These are phyloP conservation scores for Zootermopsis nevadensis DNA, from an alignment of 2,888 invertebrate species.

Conservation along the genomic window DNA sequence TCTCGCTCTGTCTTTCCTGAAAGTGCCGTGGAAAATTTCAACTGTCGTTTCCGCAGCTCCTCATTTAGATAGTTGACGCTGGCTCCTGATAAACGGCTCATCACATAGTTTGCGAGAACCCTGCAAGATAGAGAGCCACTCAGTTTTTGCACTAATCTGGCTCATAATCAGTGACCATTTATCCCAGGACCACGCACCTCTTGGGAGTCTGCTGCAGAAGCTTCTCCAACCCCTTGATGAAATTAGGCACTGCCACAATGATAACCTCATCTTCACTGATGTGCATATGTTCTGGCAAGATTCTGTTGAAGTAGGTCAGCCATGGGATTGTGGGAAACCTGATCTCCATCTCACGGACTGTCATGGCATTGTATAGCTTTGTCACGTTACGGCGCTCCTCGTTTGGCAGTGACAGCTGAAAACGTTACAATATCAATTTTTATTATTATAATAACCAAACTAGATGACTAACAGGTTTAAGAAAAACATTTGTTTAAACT, in stretches of 20 bases:
- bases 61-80: slow-evolving; percentile 86
- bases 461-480: too few species aligned
- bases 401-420: slow-evolving; percentile 85
- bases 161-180: not conserved
- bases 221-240: slow-evolving; percentile 77
- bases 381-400: slow-evolving; percentile 93
- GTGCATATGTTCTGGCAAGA: slow-evolving; percentile 74
- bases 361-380: slow-evolving; percentile 92
- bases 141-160: not conserved
- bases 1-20: slow-evolving; percentile 87
- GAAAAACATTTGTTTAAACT: not conserved
- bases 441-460: too few species aligned
- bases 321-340: slow-evolving; percentile 84
- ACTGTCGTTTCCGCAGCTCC: slow-evolving; percentile 79
- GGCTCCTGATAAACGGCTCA: slow-evolving; percentile 90
- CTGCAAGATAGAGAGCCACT: slow-evolving; percentile 60
- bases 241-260: slow-evolving; percentile 87
- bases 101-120: slow-evolving; percentile 87
- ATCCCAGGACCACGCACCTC: slow-evolving; percentile 60
- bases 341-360: slow-evolving; percentile 78
- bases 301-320: slow-evolving; percentile 84
- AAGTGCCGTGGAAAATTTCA: slow-evolving; percentile 83
- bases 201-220: slow-evolving; percentile 70
- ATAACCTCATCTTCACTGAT: slow-evolving; percentile 79
- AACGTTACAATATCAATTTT: not conserved